Evolutionary conservation across 2,888 invertebrate genomes (phyloP).

Genomic region (Gari tellinella): DNA sequence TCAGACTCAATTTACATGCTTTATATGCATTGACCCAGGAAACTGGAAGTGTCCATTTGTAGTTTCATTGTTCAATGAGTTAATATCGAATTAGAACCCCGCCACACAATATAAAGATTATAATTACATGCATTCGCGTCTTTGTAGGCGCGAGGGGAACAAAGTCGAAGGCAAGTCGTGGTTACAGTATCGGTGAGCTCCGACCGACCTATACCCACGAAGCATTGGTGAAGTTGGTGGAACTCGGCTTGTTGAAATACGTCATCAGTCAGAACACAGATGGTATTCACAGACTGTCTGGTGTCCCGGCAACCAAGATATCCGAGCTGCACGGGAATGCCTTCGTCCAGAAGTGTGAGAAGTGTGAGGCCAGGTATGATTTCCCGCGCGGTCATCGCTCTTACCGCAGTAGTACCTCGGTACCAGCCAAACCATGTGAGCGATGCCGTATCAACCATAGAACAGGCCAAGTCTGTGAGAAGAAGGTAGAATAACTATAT

Average conservation of each 20-base stretch:
- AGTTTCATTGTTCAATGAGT: no score
- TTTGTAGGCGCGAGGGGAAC: constrained; percentile 31
- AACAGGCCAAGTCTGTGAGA: constrained; percentile 72
- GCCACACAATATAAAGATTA: no score
- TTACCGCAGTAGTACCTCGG: constrained; percentile 14
- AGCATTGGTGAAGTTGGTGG: constrained; percentile 71
- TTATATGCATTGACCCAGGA: no score
- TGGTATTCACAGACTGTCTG: constrained; percentile 78
- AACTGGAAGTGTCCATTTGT: no score
- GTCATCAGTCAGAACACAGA: constrained; percentile 80
- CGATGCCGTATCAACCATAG: constrained; percentile 75
- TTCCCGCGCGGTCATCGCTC: constrained; percentile 22
- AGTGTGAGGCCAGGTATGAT: constrained; percentile 68
- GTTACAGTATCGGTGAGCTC: constrained; percentile 29
- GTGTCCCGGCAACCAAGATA: constrained; percentile 69
- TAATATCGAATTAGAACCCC: no score
- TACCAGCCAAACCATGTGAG: constrained; percentile 68
- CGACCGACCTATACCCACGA: constrained; percentile 80
- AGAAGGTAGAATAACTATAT: constrained; percentile 57
- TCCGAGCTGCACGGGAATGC: constrained; percentile 80
- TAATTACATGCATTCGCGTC: no score
- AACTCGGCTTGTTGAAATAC: constrained; percentile 73
- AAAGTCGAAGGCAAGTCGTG: constrained; percentile 7
- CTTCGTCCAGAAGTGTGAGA: constrained; percentile 77
- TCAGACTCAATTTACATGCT: no score